Evolutionary conservation across 2,113 vertebrate genomes (phyloP).

Genomic region (Colius striatus): DNA sequence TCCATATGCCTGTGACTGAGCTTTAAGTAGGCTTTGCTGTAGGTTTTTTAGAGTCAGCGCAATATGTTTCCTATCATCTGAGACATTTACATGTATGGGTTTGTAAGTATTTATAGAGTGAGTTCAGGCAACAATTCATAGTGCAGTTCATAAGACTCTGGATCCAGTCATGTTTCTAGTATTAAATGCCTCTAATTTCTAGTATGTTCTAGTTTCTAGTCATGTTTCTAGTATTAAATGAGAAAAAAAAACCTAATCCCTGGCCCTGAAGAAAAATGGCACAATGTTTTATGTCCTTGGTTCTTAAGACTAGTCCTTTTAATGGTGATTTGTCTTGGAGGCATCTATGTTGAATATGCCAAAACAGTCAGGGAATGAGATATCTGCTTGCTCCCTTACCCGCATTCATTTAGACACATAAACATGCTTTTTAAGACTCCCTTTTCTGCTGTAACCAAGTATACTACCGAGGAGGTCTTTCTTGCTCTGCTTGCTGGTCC

Average conservation of each 20-base stretch:
- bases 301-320: background rate
- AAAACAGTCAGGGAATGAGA: background rate
- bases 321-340: background rate
- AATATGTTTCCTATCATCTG: background rate
- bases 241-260: background rate
- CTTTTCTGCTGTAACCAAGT: background rate
- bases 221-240: no score
- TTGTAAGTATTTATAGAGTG: background rate
- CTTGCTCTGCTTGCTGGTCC: background rate
- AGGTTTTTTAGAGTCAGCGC: background rate
- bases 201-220: no score
- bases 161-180: background rate
- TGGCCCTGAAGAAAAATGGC: background rate
- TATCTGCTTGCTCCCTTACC: background rate
- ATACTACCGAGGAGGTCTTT: background rate
- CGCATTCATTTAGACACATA: background rate
- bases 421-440: background rate
- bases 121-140: background rate
- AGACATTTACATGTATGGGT: background rate
- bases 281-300: fast-evolving
- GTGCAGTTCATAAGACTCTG: background rate
- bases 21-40: background rate
- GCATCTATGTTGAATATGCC: background rate
- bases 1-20: background rate
- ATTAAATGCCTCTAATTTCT: background rate